A percentile compares a stretch with the other conserved stretches of the same genome.
Conservation (phyloP, 2,113 vertebrate species). For the Neodon shergylaensis region DNA sequence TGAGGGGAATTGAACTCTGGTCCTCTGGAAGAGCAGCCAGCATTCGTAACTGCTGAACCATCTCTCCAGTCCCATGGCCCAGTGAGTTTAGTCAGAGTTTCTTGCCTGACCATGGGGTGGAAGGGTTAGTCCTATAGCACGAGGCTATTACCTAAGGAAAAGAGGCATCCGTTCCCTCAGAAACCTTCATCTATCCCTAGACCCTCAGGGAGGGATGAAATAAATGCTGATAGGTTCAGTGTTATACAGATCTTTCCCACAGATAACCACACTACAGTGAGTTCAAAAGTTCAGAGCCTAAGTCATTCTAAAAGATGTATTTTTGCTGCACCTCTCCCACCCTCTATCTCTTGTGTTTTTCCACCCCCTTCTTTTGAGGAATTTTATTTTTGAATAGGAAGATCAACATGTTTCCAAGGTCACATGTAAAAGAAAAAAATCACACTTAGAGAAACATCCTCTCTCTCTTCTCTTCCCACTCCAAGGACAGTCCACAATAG, state of each 20-base stretch:
- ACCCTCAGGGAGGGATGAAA: neutral
- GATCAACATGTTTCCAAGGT: constrained; percentile 40
- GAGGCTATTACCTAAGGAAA: neutral
- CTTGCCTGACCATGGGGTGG: no score
- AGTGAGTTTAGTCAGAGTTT: neutral
- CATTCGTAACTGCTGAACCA: neutral
- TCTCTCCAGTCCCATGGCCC: neutral
- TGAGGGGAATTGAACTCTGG: neutral
- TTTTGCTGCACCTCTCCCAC: neutral
- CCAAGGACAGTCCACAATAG: neutral
- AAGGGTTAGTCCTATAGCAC: neutral
- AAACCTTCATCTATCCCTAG: neutral
- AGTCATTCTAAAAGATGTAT: neutral
- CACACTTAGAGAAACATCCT: neutral
- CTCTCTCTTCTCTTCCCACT: neutral
- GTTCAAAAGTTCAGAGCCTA: neutral
- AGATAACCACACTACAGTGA: neutral
- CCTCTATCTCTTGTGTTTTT: neutral
- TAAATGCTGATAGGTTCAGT: no score
- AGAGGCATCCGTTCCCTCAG: neutral
- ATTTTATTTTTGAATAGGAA: constrained; percentile 4
- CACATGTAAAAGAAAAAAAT: neutral
- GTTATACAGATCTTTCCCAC: no score
- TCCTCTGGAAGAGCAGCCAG: neutral
- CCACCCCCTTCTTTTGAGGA: neutral